Base-by-base conservation (phyloP, 2,888 invertebrate species). In the Buathra laborator region DNA sequence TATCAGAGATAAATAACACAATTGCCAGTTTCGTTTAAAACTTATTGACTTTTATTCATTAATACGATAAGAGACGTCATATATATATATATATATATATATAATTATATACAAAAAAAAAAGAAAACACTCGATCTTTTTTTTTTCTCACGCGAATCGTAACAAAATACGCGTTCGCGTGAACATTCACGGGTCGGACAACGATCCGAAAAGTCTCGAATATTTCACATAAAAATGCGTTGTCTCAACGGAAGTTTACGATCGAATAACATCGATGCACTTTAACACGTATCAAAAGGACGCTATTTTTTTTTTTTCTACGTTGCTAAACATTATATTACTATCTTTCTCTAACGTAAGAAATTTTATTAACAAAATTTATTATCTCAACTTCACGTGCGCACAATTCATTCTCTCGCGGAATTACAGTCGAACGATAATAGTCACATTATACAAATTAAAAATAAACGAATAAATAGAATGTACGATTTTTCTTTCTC, bases 11-110 rank as follows among this genome's bases (percentile, higher is more conserved):
- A 48, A 44, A 48, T 77, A 32, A 76, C 32, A 71, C 67, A 62
- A 80, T 56, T 70, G 24, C 48, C 62, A 62, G 24, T 51, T 80
- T 64, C 19, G 19, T 84, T 74, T 46, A 46, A 74, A 74, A 56
- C 72, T 78, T 46, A 81, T 84, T 84, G 78, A 81, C 74, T 78
- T 84, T 81, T 74, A 74, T 81, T 84, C 64, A 67, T 19, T 70
- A 78, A 78, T 68, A 74, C 81, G 81, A 78, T 59, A 75, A 59
- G 48, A n/a, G 19, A 48, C 66, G 37, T 43, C 51, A 53, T 72
- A 24, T n/a, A 16, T 10, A 19, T 44, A 4, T 64, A 44, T n/a
- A n/a, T n/a, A n/a, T 75, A 75, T 66, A 7, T 76, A 76, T 66
- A 37, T 37, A 37, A 37, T 5, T 37, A 37, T 37, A 7, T 37